A percentile compares a stretch with the other conserved stretches of the same genome.
Evolutionary conservation across 2,888 invertebrate genomes (phyloP).

Genomic region (Ophonus ardosiacus): DNA sequence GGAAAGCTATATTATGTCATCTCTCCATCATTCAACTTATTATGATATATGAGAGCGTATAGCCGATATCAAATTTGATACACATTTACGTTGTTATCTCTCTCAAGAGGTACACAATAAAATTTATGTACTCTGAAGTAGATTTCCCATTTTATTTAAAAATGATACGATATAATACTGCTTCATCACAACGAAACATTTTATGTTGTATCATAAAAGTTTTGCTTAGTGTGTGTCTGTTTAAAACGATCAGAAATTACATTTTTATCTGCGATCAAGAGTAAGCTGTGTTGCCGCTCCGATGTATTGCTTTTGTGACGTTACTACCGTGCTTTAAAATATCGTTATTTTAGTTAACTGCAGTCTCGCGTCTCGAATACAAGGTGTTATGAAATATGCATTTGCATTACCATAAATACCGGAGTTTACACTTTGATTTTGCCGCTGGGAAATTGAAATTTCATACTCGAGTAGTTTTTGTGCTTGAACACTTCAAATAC

Average conservation of each 20-base stretch:
- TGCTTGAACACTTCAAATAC: conserved; percentile 48
- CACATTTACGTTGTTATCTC: too few species aligned
- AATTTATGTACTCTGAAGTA: conserved; percentile 27
- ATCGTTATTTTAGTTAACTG: conserved; percentile 57
- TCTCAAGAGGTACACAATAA: conserved; percentile 18
- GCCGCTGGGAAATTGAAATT: conserved; percentile 58
- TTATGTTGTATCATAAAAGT: conserved; percentile 27
- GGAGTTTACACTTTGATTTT: conserved; percentile 56
- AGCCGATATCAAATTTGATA: too few species aligned
- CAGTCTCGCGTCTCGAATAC: conserved; percentile 23
- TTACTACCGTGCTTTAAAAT: conserved; percentile 49
- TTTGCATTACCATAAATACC: conserved; percentile 59
- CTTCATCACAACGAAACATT: conserved; percentile 29
- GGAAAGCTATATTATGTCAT: too few species aligned
- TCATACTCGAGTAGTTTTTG: conserved; percentile 53
- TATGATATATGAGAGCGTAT: too few species aligned
- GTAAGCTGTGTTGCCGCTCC: neutral
- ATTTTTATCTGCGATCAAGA: conserved; percentile 39
- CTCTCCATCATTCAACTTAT: too few species aligned
- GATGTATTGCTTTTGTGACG: conserved; percentile 4
- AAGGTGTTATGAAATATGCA: conserved; percentile 61
- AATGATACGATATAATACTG: conserved; percentile 24
- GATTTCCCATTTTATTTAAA: conserved; percentile 38
- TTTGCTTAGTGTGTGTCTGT: conserved; percentile 18
- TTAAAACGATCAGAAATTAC: conserved; percentile 30